Conservation (phyloP, 1,140 invertebrate species). For the Bilobella aurantiaca region DNA sequence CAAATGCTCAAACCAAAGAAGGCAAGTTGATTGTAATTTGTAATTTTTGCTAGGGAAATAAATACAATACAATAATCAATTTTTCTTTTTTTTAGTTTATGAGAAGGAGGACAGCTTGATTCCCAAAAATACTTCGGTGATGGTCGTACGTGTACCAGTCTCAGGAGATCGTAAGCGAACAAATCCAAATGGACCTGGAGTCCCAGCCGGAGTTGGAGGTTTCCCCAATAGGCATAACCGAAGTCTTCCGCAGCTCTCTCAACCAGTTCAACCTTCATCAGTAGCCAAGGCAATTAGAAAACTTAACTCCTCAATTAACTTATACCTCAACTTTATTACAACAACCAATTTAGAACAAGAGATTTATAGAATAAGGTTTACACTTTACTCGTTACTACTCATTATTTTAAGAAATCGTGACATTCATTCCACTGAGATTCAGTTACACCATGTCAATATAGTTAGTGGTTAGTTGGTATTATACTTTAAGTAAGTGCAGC, state of each 20-base stretch:
- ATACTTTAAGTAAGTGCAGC: too few species aligned
- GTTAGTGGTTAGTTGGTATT: too few species aligned
- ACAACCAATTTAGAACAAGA: not conserved
- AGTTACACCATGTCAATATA: too few species aligned
- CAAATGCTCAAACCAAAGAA: constrained; percentile 95
- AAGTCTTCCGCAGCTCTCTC: not conserved
- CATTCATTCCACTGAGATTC: too few species aligned
- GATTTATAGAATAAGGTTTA: too few species aligned
- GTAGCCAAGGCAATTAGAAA: constrained; percentile 23
- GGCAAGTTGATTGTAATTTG: constrained; percentile 47
- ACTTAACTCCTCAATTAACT: constrained; percentile 5
- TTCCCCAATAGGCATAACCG: constrained; percentile 8
- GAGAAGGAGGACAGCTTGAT: constrained; percentile 79
- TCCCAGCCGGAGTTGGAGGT: constrained; percentile 8
- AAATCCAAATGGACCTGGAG: constrained; percentile 6
- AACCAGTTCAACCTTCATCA: constrained; percentile 4
- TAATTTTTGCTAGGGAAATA: not conserved
- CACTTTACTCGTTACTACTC: too few species aligned
- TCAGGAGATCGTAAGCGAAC: constrained; percentile 62
- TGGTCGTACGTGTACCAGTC: constrained; percentile 81
- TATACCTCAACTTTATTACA: not conserved
- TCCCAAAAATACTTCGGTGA: constrained; percentile 93
- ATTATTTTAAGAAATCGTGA: too few species aligned
- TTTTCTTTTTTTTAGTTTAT: constrained; percentile 62
- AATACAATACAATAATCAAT: not conserved